Conservation (phyloP, 1,140 invertebrate genomes). For the Drepana arcuata region DNA sequence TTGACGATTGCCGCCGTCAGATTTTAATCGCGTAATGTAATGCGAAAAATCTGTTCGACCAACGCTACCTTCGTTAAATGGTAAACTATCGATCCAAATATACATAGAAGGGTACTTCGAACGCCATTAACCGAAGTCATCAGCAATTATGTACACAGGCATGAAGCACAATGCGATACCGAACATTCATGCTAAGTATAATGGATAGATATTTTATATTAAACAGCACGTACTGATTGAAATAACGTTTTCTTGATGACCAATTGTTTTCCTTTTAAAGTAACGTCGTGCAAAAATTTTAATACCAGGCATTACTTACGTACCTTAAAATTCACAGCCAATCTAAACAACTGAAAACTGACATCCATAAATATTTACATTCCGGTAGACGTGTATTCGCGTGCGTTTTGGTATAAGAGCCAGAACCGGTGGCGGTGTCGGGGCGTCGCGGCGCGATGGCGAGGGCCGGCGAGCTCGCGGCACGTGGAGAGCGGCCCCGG, state of each 20-base stretch:
- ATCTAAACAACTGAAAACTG: conserved; percentile 71
- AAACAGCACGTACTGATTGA: no score
- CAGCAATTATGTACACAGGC: conserved; percentile 51
- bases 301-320: conserved; percentile 55
- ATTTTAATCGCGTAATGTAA: conserved; percentile 47
- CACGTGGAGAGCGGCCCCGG: conserved; percentile 40
- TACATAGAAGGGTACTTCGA: conserved; percentile 56
- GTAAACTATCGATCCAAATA: conserved; percentile 67
- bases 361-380: conserved; percentile 72
- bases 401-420: conserved; percentile 45
- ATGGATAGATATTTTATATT: conserved; percentile 27
- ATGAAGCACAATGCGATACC: conserved; percentile 48
- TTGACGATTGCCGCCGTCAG: conserved; percentile 21
- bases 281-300: conserved; percentile 46
- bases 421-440: conserved; percentile 20
- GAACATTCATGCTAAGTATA: conserved; percentile 45
- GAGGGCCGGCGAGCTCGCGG: conserved; percentile 33
- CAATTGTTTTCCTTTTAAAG: conserved; percentile 18
- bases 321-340: conserved; percentile 70
- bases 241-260: background rate
- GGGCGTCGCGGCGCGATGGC: conserved; percentile 25
- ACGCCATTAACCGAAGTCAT: conserved; percentile 49
- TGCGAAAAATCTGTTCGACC: conserved; percentile 58
- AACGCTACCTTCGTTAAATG: conserved; percentile 47
- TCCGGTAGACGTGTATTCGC: conserved; percentile 49